A percentile compares a stretch with the other conserved stretches of the same genome.
Conservation (phyloP, 2,797 vertebrate genomes). For the Acanthiza pusilla region DNA sequence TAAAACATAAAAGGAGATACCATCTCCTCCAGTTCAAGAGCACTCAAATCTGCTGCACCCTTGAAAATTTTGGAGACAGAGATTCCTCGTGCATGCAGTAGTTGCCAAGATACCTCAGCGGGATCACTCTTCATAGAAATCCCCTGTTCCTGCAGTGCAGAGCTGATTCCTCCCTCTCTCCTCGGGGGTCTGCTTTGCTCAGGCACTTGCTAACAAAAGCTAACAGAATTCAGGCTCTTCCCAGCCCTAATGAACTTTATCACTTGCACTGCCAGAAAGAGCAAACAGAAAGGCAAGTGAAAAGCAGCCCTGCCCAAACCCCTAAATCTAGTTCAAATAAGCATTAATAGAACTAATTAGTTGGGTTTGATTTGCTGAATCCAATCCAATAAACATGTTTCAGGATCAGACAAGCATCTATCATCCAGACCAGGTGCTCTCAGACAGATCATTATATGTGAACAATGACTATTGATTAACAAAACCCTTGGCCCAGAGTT, state of each 20-base stretch:
- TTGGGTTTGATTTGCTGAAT: neutral
- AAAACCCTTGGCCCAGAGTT: neutral
- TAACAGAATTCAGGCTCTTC: neutral
- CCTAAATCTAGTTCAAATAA: neutral
- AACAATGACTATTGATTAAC: neutral
- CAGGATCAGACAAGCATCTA: neutral
- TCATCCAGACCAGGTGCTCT: neutral
- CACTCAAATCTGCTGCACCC: neutral
- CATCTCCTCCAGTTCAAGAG: neutral
- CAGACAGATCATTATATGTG: conserved; percentile 10
- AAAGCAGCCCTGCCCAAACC: neutral
- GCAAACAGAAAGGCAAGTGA: neutral
- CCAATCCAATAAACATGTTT: neutral
- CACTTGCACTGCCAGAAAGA: neutral
- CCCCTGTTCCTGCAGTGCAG: neutral
- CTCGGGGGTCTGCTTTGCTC: neutral
- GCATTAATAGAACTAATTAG: neutral
- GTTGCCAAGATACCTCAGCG: neutral
- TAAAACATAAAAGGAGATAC: neutral
- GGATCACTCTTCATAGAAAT: neutral
- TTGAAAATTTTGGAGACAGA: neutral
- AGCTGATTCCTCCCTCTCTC: neutral
- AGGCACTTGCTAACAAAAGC: neutral
- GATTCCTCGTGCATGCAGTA: neutral
- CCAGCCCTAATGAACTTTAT: neutral